These are phyloP conservation scores for Orientallactaga sibirica DNA, from an alignment of 2,797 vertebrate species.

Conservation along the genomic window DNA sequence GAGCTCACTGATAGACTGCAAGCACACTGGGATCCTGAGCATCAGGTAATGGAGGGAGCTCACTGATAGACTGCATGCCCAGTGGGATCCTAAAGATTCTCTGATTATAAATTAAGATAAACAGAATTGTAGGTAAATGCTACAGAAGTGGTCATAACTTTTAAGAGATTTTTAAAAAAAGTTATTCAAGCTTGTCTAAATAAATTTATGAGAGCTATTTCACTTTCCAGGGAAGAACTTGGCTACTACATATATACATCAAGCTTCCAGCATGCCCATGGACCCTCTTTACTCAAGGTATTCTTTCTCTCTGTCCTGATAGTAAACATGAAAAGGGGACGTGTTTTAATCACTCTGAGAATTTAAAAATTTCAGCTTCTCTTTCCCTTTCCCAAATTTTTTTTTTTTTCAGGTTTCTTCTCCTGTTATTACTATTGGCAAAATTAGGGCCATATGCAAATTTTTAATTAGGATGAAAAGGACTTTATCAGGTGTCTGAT, in stretches of 20 bases:
- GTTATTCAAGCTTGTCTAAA: neutral
- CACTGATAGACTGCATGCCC: no score
- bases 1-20: no score
- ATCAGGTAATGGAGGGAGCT: neutral
- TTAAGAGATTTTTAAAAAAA: neutral
- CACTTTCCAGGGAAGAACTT: neutral
- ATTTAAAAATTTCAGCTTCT: neutral
- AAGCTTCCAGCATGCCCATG: neutral
- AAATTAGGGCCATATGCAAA: neutral
- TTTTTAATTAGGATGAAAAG: constrained; percentile 9
- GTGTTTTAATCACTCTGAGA: neutral
- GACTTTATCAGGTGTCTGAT: neutral
- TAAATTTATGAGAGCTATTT: neutral
- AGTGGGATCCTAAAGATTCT: neutral
- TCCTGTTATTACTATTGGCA: neutral
- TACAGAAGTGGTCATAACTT: neutral
- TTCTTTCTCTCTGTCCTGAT: neutral
- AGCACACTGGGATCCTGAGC: no score
- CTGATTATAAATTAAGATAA: neutral
- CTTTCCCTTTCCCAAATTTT: neutral
- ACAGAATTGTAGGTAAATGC: neutral
- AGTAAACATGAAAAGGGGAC: neutral
- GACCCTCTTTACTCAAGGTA: neutral
- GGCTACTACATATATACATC: neutral
- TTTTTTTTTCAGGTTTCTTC: constrained; percentile 15